A percentile compares a stretch with the other conserved stretches of the same genome.
Evolutionary conservation across 2,888 invertebrate species (phyloP).

Genomic region (Netelia melanura): DNA sequence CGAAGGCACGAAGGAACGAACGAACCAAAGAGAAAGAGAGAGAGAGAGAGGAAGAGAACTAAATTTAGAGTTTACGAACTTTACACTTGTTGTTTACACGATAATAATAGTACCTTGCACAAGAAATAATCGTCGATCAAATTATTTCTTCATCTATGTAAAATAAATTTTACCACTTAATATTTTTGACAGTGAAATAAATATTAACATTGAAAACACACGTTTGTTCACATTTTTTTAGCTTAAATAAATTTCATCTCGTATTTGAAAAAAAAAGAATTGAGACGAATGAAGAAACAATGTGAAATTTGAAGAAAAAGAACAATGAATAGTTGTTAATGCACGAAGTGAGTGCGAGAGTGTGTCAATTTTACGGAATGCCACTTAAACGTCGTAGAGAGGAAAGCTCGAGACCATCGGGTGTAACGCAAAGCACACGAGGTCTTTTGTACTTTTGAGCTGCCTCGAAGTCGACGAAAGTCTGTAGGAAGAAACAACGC

Average conservation of each 20-base stretch:
- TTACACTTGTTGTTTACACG: not conserved
- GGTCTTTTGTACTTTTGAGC: constrained; percentile 46
- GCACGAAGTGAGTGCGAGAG: constrained; percentile 1
- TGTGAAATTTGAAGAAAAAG: not conserved
- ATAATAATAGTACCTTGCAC: not conserved
- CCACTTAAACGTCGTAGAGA: constrained; percentile 25
- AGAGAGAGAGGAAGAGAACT: constrained; percentile 5
- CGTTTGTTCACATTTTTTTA: not conserved
- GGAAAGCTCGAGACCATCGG: constrained; percentile 33
- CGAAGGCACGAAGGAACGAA: not conserved
- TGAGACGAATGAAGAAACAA: not conserved
- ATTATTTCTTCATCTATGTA: not conserved
- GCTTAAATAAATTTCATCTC: not conserved
- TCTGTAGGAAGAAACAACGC: constrained; percentile 21
- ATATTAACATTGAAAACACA: not conserved
- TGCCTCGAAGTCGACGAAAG: constrained; percentile 7
- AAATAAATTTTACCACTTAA: not conserved
- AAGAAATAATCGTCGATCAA: not conserved
- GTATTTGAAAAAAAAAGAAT: not conserved
- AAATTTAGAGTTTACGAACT: constrained; percentile 7
- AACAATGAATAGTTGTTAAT: not conserved
- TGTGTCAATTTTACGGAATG: constrained; percentile 2
- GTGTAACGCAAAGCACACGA: constrained; percentile 34
- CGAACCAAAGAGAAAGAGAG: constrained; percentile 5
- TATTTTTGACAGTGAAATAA: not conserved